These are phyloP conservation scores for Holcopasites calliopsidis DNA, from an alignment of 1,140 invertebrate species.

Conservation along the genomic window DNA sequence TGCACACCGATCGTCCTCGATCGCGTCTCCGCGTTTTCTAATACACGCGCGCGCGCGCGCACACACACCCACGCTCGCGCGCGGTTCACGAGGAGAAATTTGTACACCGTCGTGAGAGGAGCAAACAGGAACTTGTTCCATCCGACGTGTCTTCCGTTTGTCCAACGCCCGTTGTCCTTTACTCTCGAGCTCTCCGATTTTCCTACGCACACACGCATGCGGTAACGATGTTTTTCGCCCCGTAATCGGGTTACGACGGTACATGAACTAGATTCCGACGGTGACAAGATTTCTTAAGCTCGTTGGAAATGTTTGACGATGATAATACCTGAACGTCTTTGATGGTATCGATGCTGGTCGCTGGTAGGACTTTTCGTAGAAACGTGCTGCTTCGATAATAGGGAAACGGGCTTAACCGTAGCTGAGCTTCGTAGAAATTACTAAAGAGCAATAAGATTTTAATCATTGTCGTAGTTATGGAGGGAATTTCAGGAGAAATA, in stretches of 20 bases:
- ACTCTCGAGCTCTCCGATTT: neutral
- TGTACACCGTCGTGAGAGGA: neutral
- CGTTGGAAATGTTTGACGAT: neutral
- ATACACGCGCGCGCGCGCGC: too few relatives aligned
- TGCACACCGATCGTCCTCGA: conserved; percentile 24
- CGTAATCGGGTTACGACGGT: neutral
- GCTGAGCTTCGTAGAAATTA: too few relatives aligned
- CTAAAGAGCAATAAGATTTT: too few relatives aligned
- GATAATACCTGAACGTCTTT: neutral
- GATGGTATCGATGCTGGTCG: neutral
- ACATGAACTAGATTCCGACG: neutral
- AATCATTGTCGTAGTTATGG: too few relatives aligned
- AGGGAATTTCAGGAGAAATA: too few relatives aligned
- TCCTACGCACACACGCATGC: neutral
- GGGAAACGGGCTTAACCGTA: too few relatives aligned
- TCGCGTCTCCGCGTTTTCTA: conserved; percentile 17
- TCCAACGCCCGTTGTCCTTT: neutral
- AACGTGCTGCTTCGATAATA: neutral
- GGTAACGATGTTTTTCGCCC: neutral
- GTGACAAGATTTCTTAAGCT: neutral
- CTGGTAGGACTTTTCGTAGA: neutral
- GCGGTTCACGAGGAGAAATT: neutral
- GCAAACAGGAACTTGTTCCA: neutral
- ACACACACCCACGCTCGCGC: too few relatives aligned
- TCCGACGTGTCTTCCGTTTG: neutral